Conservation (phyloP, 2,797 vertebrate genomes). For the Morus bassanus region DNA sequence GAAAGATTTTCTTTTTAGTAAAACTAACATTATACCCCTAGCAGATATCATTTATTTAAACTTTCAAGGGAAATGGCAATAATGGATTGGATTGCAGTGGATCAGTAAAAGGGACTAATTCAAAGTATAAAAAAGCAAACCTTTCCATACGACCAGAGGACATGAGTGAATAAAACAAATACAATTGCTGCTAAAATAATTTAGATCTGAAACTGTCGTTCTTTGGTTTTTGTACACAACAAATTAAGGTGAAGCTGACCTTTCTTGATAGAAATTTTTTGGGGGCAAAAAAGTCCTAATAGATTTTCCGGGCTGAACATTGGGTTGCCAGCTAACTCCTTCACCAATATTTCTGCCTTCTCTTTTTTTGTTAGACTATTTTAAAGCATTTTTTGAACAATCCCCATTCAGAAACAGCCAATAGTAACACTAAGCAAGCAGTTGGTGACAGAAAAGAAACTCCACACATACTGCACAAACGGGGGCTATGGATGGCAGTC, state of each 20-base stretch:
- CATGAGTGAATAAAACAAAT: constrained; percentile 39
- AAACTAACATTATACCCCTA: constrained; percentile 38
- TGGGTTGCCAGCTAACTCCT: neutral
- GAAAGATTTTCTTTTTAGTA: constrained; percentile 36
- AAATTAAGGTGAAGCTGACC: neutral
- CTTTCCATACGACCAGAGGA: neutral
- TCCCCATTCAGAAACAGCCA: constrained; percentile 7
- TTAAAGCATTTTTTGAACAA: constrained; percentile 11
- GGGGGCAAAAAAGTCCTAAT: neutral
- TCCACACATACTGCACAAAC: constrained; percentile 63
- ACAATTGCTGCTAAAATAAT: constrained; percentile 11
- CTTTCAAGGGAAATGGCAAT: constrained; percentile 22
- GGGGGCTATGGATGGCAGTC: constrained; percentile 53
- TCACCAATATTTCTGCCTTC: neutral
- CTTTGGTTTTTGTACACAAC: neutral
- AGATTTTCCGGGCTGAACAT: neutral
- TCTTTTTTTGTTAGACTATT: neutral
- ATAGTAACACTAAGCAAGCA: constrained; percentile 55
- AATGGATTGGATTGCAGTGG: neutral
- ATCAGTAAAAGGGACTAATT: constrained; percentile 20
- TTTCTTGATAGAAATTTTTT: neutral
- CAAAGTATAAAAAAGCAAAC: constrained; percentile 14
- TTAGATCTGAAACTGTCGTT: neutral
- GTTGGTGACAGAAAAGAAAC: constrained; percentile 68
- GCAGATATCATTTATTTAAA: constrained; percentile 23